phyloP scores from a whole-genome alignment of 2,113 vertebrate species.

The Ciconia maguari region DNA sequence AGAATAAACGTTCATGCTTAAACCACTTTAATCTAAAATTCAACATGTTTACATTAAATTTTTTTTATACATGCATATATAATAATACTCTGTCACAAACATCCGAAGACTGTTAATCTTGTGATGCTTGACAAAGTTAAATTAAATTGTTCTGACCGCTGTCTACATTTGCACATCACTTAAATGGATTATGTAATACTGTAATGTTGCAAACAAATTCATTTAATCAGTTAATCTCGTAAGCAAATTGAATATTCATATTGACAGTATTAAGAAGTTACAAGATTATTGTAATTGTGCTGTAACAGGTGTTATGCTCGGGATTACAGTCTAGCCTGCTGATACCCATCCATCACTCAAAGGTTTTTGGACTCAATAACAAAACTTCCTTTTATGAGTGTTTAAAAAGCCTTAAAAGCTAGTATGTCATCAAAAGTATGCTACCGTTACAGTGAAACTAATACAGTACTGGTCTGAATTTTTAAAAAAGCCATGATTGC shows the following conservation, averaged over 20 bases:
- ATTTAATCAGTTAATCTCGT: background rate
- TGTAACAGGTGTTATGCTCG: background rate
- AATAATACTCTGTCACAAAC: background rate
- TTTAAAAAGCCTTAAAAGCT: background rate
- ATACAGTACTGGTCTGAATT: background rate
- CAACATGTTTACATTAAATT: background rate
- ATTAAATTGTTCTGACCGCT: background rate
- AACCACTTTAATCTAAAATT: background rate
- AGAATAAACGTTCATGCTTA: background rate
- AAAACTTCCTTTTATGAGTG: background rate
- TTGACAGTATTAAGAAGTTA: background rate
- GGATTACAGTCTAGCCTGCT: background rate
- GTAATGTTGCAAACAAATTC: background rate
- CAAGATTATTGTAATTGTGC: background rate
- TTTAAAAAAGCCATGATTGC: background rate
- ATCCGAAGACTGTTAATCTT: background rate
- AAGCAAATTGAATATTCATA: background rate
- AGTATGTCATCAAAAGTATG: background rate
- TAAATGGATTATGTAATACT: background rate
- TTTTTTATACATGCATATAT: background rate
- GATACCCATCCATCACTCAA: background rate
- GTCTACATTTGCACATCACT: background rate
- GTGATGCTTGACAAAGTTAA: background rate
- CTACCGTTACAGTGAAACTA: background rate
- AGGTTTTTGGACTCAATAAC: background rate